A percentile compares a stretch with the other conserved stretches of the same genome.
Conservation (phyloP, 2,797 vertebrate genomes). For the Myoxocephalus aenaeus region DNA sequence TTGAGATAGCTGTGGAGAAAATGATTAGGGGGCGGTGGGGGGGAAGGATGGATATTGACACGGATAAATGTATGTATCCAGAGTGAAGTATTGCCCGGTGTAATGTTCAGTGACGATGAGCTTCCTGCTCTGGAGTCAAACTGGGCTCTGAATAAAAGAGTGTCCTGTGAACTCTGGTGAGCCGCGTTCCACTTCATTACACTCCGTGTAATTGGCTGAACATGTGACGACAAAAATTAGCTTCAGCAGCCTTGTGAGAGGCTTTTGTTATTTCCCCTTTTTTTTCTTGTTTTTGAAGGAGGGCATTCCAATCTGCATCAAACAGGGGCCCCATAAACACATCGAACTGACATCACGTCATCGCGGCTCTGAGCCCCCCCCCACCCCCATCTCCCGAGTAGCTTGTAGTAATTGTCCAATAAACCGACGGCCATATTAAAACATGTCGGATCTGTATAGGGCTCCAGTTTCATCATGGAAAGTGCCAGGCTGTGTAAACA, state of each 20-base stretch:
- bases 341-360: conserved; percentile 32
- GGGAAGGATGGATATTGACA: conserved; percentile 67
- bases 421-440: conserved; percentile 5
- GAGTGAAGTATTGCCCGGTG: conserved; percentile 55
- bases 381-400: too few relatives aligned
- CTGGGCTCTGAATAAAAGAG: conserved; percentile 46
- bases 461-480: conserved; percentile 16
- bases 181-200: conserved; percentile 77
- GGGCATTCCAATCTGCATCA: conserved; percentile 1
- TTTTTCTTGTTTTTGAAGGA: not conserved
- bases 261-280: not conserved
- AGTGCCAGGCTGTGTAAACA: conserved; percentile 28
- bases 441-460: not conserved
- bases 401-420: conserved; percentile 10
- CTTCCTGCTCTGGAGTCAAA: conserved; percentile 55
- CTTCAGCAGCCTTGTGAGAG: conserved; percentile 67
- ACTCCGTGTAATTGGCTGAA: conserved; percentile 73
- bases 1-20: conserved; percentile 75
- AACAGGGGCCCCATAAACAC: conserved; percentile 23
- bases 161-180: conserved; percentile 68
- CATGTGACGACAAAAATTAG: conserved; percentile 75
- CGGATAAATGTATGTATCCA: conserved; percentile 62
- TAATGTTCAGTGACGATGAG: conserved; percentile 67
- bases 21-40: conserved; percentile 58
- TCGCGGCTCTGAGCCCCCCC: not conserved